A percentile compares a stretch with the other conserved stretches of the same genome.
phyloP scores from a whole-genome alignment of 64 coral and sea anemone genomes.

The Stichodactyla mertensii region DNA sequence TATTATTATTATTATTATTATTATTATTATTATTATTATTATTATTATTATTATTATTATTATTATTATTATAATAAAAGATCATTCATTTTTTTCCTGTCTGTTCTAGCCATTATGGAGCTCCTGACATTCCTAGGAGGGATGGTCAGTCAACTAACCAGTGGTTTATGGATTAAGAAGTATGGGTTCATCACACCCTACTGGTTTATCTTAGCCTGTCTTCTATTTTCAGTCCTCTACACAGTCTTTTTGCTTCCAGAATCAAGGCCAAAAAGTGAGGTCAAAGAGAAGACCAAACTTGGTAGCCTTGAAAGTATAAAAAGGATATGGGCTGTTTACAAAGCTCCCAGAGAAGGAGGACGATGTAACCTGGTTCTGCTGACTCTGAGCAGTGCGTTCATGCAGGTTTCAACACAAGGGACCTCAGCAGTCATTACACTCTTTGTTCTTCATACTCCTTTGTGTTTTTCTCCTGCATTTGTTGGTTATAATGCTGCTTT shows the following conservation, averaged over 20 bases:
- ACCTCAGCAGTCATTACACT: conserved; percentile 26
- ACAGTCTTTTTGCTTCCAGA: conserved; percentile 63
- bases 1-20: too few relatives aligned
- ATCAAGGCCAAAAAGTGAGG: conserved; percentile 12
- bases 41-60: too few relatives aligned
- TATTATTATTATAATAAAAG: too few relatives aligned
- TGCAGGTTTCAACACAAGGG: conserved; percentile 10
- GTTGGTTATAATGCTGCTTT: conserved; percentile 69
- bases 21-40: too few relatives aligned
- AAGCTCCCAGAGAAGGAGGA: not conserved
- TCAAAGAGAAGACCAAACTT: conserved; percentile 17
- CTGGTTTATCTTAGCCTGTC: conserved; percentile 62
- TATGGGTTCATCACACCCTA: conserved; percentile 62
- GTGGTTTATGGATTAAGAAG: conserved; percentile 77
- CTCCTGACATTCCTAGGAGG: conserved; percentile 53
- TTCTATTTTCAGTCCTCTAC: conserved; percentile 22
- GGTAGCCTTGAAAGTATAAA: conserved; percentile 25
- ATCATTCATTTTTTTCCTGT: too few relatives aligned
- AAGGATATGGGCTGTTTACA: conserved; percentile 27
- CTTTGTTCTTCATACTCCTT: conserved; percentile 64
- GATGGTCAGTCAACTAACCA: conserved; percentile 78
- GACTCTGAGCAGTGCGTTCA: conserved; percentile 9
- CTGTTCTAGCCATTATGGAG: conserved; percentile 57
- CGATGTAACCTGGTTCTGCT: conserved; percentile 49
- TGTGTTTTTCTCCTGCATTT: conserved; percentile 69